Conservation (phyloP, 1,140 invertebrate species). For the Solen grandis region DNA sequence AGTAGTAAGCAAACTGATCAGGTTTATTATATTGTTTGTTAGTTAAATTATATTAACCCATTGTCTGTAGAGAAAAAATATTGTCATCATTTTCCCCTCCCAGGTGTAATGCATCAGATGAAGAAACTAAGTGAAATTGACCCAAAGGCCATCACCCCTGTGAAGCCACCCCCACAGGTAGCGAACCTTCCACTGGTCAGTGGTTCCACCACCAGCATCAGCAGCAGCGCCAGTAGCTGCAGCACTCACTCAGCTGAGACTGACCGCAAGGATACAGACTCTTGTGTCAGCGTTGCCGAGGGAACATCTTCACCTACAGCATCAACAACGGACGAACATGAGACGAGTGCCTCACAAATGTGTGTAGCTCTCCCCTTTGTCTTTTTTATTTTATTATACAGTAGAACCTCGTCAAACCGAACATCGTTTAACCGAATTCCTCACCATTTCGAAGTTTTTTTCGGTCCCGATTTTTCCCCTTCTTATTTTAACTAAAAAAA, state of each 20-base stretch:
- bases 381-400: no score
- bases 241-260: conserved; percentile 61
- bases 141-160: conserved; percentile 57
- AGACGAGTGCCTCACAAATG: conserved; percentile 82
- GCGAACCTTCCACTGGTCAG: conserved; percentile 26
- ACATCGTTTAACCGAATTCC: no score
- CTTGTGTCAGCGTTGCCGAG: conserved; percentile 44
- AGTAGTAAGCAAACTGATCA: no score
- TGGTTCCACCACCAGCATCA: conserved; percentile 60
- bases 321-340: conserved; percentile 66
- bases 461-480: no score
- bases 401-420: no score
- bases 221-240: conserved; percentile 64
- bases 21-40: no score
- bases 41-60: no score
- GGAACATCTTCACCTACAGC: conserved; percentile 50
- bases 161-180: conserved; percentile 55
- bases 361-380: no score
- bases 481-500: no score
- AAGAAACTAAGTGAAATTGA: conserved; percentile 84
- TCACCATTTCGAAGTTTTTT: no score
- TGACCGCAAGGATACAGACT: conserved; percentile 49
- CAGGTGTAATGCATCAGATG: conserved; percentile 92
- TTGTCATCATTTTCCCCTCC: conserved; percentile 8
- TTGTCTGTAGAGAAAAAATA: no score